phyloP scores from a whole-genome alignment of 2,797 vertebrate genomes.

The Scolopax bukidnonensis region DNA sequence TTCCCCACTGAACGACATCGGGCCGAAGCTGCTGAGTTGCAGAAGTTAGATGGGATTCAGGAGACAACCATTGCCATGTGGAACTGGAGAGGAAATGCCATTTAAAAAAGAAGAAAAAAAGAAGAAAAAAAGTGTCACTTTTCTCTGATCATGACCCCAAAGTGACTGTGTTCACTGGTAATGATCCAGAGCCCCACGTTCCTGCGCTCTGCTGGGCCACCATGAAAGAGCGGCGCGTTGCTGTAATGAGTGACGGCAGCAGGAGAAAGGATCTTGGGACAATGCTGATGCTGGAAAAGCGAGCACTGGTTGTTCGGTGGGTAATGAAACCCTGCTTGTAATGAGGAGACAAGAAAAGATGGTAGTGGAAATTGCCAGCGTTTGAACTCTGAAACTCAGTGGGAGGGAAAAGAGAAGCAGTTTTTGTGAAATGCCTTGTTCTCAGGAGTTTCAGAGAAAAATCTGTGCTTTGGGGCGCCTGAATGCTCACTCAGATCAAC shows the following conservation, averaged over 20 bases:
- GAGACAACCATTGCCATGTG: neutral
- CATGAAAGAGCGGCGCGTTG: neutral
- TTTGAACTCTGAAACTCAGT: conserved; percentile 68
- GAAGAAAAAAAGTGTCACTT: neutral
- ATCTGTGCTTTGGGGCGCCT: neutral
- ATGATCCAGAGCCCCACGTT: conserved; percentile 36
- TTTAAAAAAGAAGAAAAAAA: neutral
- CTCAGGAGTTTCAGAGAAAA: conserved; percentile 31
- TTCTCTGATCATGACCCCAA: conserved; percentile 47
- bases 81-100: neutral
- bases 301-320: neutral
- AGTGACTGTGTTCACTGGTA: conserved; percentile 43
- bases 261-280: conserved; percentile 35
- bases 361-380: conserved; percentile 31
- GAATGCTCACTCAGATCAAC: conserved; percentile 25
- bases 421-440: conserved; percentile 55
- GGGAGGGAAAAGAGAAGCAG: conserved; percentile 57
- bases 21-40: neutral
- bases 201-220: neutral
- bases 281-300: neutral
- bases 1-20: neutral
- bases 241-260: conserved; percentile 33
- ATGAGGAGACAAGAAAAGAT: conserved; percentile 45
- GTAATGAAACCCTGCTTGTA: conserved; percentile 43
- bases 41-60: neutral